phyloP scores from a whole-genome alignment of 2,113 vertebrate genomes.

The Tetraodon nigroviridis region DNA sequence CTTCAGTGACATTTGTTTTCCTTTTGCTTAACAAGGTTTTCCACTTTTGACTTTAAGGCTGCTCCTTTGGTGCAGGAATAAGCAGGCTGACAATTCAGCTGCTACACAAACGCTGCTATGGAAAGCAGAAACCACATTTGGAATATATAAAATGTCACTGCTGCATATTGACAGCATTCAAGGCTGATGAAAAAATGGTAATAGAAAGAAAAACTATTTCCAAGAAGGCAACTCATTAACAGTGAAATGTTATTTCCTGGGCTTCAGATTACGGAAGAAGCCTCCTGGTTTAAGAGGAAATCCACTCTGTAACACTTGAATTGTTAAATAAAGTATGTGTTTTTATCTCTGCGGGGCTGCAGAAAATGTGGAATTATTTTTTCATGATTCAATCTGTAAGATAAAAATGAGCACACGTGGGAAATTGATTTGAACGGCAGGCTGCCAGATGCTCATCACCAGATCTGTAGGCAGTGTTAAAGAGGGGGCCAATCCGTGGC shows the following conservation, averaged over 20 bases:
- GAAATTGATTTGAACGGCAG: conserved; percentile 57
- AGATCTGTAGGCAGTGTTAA: conserved; percentile 34
- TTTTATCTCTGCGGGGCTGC: conserved; percentile 27
- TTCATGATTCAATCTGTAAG: conserved; percentile 63
- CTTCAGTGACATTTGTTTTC: conserved; percentile 7
- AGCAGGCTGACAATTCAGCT: conserved; percentile 1
- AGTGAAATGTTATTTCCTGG: conserved; percentile 14
- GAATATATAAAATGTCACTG: neutral
- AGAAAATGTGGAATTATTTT: conserved; percentile 48
- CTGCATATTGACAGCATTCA: conserved; percentile 5
- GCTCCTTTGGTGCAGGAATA: neutral
- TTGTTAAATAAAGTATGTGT: conserved; percentile 45
- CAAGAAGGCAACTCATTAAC: conserved; percentile 3
- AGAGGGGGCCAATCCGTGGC: conserved; percentile 21
- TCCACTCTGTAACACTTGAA: conserved; percentile 21
- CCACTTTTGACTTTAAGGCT: neutral
- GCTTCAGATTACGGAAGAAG: conserved; percentile 15
- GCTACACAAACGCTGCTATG: neutral
- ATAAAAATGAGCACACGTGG: conserved; percentile 62
- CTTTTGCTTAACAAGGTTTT: neutral
- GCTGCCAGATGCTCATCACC: conserved; percentile 51
- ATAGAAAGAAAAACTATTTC: neutral
- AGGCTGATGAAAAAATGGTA: conserved; percentile 7
- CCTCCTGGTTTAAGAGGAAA: conserved; percentile 5
- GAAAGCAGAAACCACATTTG: neutral